Conservation (phyloP, 2,113 vertebrate species). For the Lamprologus ornatipinnis region DNA sequence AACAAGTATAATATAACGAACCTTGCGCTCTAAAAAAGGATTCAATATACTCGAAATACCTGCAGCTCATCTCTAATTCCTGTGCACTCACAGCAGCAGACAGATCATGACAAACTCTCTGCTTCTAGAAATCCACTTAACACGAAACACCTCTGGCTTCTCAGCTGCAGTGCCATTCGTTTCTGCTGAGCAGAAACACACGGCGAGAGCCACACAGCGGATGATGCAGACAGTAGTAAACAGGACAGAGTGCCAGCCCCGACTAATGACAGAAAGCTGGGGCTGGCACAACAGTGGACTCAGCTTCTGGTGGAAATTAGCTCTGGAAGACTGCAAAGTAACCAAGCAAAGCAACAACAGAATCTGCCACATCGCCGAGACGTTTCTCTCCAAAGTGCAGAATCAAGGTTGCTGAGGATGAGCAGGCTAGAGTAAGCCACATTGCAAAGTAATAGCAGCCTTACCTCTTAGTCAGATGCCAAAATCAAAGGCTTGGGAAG, state of each 20-base stretch:
- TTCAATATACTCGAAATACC: not conserved
- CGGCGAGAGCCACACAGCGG: not conserved
- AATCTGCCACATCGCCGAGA: slow-evolving; percentile 11
- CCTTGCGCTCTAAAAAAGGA: not conserved
- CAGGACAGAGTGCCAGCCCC: slow-evolving; percentile 17
- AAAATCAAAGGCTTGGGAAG: slow-evolving; percentile 11
- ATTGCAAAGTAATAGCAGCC: not conserved
- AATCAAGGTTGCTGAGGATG: not conserved
- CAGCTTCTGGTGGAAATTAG: not conserved
- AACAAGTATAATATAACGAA: not conserved
- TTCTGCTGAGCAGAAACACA: slow-evolving; percentile 1
- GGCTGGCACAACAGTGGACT: not conserved
- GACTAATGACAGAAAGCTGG: not conserved
- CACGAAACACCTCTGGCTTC: slow-evolving; percentile 12
- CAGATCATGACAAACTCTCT: not conserved
- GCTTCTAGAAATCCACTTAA: not conserved
- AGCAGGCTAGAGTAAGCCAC: not conserved
- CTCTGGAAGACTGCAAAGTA: not conserved
- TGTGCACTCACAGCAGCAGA: not conserved
- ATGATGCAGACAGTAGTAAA: slow-evolving; percentile 24
- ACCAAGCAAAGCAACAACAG: not conserved
- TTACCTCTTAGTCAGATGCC: slow-evolving; percentile 52
- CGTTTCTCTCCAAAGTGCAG: not conserved
- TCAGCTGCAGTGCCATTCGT: slow-evolving; percentile 22
- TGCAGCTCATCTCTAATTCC: not conserved